A percentile compares a stretch with the other conserved stretches of the same genome.
Conservation (phyloP, 2,113 vertebrate species). For the Rhinoderma darwinii region DNA sequence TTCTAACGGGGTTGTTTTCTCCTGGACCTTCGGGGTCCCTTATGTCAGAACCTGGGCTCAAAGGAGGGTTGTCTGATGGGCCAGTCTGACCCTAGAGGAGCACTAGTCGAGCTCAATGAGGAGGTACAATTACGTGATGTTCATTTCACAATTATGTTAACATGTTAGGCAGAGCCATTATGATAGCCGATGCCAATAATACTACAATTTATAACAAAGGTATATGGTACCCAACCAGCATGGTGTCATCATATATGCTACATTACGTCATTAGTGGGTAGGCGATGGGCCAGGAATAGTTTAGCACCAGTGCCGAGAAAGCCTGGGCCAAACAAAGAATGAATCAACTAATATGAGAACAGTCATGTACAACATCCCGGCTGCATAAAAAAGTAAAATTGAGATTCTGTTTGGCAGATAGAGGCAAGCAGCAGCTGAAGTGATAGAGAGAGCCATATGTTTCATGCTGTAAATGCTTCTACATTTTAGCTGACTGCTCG, state of each 20-base stretch:
- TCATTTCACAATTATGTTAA: not conserved
- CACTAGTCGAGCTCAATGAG: not conserved
- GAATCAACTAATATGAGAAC: slow-evolving; percentile 44
- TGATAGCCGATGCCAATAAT: not conserved
- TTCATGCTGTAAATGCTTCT: slow-evolving; percentile 57
- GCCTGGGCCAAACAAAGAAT: not conserved
- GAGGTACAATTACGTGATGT: not conserved
- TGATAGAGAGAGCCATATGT: slow-evolving; percentile 54
- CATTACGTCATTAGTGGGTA: not conserved
- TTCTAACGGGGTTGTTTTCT: not conserved
- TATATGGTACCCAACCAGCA: not conserved
- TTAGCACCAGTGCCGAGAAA: not conserved
- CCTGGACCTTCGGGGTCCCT: not conserved
- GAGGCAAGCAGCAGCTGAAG: slow-evolving; percentile 59
- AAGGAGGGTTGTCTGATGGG: not conserved
- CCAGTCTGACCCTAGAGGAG: not conserved
- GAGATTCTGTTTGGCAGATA: slow-evolving; percentile 53
- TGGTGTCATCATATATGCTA: not conserved
- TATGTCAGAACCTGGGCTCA: not conserved
- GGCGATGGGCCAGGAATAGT: not conserved
- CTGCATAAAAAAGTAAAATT: slow-evolving; percentile 29
- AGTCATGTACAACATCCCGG: slow-evolving; percentile 16
- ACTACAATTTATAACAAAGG: not conserved
- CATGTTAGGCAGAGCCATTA: not conserved
- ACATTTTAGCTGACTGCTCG: slow-evolving; percentile 43